Conservation (phyloP, 2,113 vertebrate genomes). For the Orientallactaga bullata region DNA sequence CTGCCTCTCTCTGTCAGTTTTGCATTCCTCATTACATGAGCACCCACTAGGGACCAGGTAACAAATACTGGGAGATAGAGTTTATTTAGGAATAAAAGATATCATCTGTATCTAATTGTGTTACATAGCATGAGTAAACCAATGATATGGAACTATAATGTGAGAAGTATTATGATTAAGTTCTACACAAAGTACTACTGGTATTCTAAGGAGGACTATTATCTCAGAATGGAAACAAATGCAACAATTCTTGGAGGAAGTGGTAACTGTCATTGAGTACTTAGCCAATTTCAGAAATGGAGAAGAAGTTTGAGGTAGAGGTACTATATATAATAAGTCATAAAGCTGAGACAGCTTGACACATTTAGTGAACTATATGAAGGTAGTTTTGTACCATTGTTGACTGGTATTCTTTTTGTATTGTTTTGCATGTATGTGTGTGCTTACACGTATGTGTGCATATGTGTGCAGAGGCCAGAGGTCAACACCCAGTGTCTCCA, state of each 20-base stretch:
- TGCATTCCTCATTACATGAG: neutral
- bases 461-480: too few species aligned
- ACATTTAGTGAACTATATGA: neutral
- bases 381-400: neutral
- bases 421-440: too few species aligned
- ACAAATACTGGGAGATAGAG: neutral
- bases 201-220: neutral
- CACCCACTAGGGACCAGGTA: neutral
- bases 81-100: conserved; percentile 31
- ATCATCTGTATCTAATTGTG: neutral
- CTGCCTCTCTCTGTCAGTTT: neutral
- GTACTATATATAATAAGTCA: neutral
- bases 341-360: conserved; percentile 15
- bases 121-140: neutral
- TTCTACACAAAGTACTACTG: neutral
- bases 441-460: too few species aligned
- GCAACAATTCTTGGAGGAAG: conserved; percentile 21
- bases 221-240: conserved; percentile 17
- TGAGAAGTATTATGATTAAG: neutral
- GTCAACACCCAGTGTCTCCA: too few species aligned
- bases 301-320: conserved; percentile 6
- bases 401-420: neutral
- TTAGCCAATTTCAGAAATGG: neutral
- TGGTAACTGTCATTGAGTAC: neutral
- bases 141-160: neutral